These are phyloP conservation scores for Eledona agricola DNA, from an alignment of 2,888 invertebrate genomes.

Conservation along the genomic window DNA sequence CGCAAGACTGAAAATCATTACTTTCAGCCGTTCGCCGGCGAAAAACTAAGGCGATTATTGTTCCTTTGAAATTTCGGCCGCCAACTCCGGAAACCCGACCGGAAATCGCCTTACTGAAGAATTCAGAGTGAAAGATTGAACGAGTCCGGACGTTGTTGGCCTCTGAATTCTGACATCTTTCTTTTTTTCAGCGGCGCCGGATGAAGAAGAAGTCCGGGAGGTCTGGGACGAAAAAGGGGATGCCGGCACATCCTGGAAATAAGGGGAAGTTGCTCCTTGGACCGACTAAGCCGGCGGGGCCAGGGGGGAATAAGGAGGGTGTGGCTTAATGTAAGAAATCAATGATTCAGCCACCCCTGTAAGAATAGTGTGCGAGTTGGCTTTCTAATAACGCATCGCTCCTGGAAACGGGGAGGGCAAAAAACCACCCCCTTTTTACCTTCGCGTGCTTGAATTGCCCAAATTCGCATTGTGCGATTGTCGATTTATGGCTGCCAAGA, in stretches of 20 bases:
- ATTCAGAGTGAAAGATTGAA: slow-evolving; percentile 9
- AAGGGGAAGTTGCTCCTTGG: slow-evolving; percentile 43
- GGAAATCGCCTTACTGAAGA: slow-evolving; percentile 29
- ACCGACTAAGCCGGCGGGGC: slow-evolving; percentile 30
- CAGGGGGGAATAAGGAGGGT: slow-evolving; percentile 53
- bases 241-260: slow-evolving; percentile 38
- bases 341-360: slow-evolving; percentile 54
- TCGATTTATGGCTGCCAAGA: slow-evolving; percentile 35
- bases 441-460: no score
- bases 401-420: slow-evolving; percentile 23
- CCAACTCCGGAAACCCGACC: slow-evolving; percentile 12
- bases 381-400: slow-evolving; percentile 37
- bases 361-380: slow-evolving; percentile 42
- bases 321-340: slow-evolving; percentile 60
- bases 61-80: neutral
- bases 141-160: slow-evolving; percentile 4
- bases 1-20: no score
- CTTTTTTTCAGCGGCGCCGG: slow-evolving; percentile 23
- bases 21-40: no score
- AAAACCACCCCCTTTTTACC: slow-evolving; percentile 30
- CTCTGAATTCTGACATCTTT: slow-evolving; percentile 23
- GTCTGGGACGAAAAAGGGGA: slow-evolving; percentile 34
- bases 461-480: no score
- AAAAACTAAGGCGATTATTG: no score
- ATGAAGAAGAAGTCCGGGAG: slow-evolving; percentile 32